Conservation (phyloP, 2,113 vertebrate species). For the Ammospiza caudacuta region DNA sequence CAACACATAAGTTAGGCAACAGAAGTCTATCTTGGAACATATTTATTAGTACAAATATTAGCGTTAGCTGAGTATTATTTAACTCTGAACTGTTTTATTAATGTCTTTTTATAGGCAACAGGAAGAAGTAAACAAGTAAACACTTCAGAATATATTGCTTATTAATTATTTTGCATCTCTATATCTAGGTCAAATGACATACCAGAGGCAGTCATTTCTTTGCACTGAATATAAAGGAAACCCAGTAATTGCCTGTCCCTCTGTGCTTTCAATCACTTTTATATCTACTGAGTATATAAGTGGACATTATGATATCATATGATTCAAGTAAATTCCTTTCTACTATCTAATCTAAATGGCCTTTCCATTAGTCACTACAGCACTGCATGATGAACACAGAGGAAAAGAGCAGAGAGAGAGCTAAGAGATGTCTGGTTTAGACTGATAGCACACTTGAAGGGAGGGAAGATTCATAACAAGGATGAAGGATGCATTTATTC, state of each 20-base stretch:
- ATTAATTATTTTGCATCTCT: not conserved
- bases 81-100: not conserved
- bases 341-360: not conserved
- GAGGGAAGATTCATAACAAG: not conserved
- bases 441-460: not conserved
- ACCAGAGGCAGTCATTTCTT: not conserved
- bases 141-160: not conserved
- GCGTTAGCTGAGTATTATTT: not conserved
- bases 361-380: not conserved
- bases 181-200: not conserved
- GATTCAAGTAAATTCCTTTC: not conserved
- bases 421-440: not conserved
- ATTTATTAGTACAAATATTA: not conserved
- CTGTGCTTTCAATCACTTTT: constrained; percentile 13
- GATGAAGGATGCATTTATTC: constrained; percentile 31
- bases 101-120: not conserved
- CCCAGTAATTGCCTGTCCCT: not conserved
- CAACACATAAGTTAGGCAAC: not conserved
- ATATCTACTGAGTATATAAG: not conserved
- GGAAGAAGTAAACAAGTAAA: not conserved
- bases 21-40: not conserved
- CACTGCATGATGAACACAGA: not conserved
- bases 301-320: not conserved
- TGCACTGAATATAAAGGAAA: not conserved
- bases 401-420: not conserved